Percentiles rank a stretch among this genome's conserved stretches.
Evolutionary conservation across 1,140 invertebrate species (phyloP).

Genomic region (Paraescarpia echinospica): DNA sequence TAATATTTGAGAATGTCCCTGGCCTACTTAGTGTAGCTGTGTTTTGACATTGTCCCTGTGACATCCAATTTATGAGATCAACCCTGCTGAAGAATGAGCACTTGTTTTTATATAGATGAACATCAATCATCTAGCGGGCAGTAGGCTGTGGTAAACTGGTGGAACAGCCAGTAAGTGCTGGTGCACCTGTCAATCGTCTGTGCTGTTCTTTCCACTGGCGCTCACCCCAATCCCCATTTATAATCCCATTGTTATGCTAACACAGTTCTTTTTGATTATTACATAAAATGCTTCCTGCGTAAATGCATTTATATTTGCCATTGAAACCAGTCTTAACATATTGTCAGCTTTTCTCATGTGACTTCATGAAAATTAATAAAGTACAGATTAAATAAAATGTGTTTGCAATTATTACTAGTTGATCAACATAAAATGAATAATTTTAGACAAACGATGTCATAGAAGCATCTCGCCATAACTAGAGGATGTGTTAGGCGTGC

Average conservation of each 20-base stretch:
- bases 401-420: too few species aligned
- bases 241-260: background rate
- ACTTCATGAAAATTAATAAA: too few species aligned
- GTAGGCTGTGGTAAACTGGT: background rate
- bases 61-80: background rate
- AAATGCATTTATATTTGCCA: background rate
- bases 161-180: background rate
- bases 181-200: background rate
- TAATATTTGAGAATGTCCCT: background rate
- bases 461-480: background rate
- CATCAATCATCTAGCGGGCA: background rate
- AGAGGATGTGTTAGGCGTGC: background rate
- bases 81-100: background rate
- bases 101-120: slow-evolving; percentile 6
- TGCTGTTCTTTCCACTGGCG: background rate
- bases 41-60: background rate
- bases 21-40: background rate
- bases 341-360: too few species aligned
- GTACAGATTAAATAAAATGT: too few species aligned
- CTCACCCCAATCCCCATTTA: background rate
- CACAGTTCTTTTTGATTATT: background rate
- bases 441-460: too few species aligned
- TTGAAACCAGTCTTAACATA: background rate
- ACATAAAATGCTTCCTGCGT: background rate
- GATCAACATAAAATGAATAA: too few species aligned